Evolutionary conservation across 2,113 vertebrate species (phyloP).

Genomic region (Aleadryas rufinucha): DNA sequence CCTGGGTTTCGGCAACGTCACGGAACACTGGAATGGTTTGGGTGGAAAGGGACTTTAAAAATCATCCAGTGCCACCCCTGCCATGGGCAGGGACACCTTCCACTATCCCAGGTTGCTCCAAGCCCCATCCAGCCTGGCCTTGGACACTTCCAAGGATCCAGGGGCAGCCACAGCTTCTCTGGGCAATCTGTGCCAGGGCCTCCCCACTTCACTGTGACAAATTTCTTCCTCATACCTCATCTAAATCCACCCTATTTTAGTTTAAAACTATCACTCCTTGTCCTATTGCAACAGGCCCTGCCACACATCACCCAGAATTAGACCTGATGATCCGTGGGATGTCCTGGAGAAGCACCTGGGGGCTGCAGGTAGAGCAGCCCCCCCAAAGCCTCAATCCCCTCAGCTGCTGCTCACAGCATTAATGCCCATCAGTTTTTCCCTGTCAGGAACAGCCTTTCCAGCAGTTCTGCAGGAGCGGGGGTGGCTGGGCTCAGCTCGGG

Average conservation of each 20-base stretch:
- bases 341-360: background rate
- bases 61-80: background rate
- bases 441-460: background rate
- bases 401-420: rapidly evolving
- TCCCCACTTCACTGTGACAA: background rate
- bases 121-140: background rate
- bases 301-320: background rate
- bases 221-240: background rate
- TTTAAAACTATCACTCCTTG: background rate
- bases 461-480: background rate
- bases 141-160: background rate
- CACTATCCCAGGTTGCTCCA: background rate
- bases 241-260: background rate
- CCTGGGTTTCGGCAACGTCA: rapidly evolving
- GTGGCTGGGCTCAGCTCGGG: background rate
- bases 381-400: background rate
- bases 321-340: background rate
- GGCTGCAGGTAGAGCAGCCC: background rate
- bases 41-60: background rate
- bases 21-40: background rate
- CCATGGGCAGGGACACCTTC: background rate
- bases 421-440: background rate
- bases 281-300: background rate
- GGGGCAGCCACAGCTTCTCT: background rate
- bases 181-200: background rate